Percentiles rank a stretch among this genome's conserved stretches.
phyloP scores from a whole-genome alignment of 2,797 vertebrate species.

The Ptychobarbus kaznakovi region DNA sequence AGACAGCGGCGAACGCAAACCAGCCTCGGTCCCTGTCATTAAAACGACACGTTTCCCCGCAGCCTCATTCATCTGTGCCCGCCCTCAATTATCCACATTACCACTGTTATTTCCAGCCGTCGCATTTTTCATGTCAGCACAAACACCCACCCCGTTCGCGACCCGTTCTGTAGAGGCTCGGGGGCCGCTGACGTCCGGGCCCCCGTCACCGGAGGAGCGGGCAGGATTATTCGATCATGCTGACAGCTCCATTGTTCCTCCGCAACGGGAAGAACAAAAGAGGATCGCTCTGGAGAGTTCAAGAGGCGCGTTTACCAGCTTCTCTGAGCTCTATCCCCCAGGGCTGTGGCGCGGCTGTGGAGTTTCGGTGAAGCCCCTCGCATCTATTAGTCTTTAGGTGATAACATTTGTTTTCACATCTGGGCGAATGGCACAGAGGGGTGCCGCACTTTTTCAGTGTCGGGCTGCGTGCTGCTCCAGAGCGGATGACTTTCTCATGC shows the following conservation, averaged over 20 bases:
- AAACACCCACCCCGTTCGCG: conserved; percentile 41
- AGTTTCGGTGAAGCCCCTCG: conserved; percentile 60
- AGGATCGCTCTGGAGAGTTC: conserved; percentile 71
- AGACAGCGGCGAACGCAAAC: not conserved
- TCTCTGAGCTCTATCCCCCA: conserved; percentile 66
- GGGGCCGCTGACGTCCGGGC: conserved; percentile 42
- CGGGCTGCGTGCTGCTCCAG: conserved; percentile 26
- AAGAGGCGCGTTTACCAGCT: conserved; percentile 76
- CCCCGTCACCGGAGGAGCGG: conserved; percentile 44
- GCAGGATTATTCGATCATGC: conserved; percentile 72
- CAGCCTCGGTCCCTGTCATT: conserved; percentile 44
- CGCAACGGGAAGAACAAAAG: conserved; percentile 72
- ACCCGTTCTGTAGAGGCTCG: conserved; percentile 26
- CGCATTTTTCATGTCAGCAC: conserved; percentile 62
- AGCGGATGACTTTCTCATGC: conserved; percentile 6
- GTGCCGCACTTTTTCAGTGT: conserved; percentile 65
- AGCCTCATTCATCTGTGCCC: conserved; percentile 56
- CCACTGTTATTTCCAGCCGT: conserved; percentile 56
- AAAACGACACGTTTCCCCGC: conserved; percentile 51
- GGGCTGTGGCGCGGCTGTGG: conserved; percentile 10
- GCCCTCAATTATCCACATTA: conserved; percentile 62
- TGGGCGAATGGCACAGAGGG: conserved; percentile 45
- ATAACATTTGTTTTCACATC: conserved; percentile 74
- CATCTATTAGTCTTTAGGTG: conserved; percentile 76
- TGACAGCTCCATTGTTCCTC: conserved; percentile 77